A percentile compares a stretch with the other conserved stretches of the same genome.
Evolutionary conservation across 2,113 vertebrate species (phyloP).

Genomic region (Phocoena phocoena): DNA sequence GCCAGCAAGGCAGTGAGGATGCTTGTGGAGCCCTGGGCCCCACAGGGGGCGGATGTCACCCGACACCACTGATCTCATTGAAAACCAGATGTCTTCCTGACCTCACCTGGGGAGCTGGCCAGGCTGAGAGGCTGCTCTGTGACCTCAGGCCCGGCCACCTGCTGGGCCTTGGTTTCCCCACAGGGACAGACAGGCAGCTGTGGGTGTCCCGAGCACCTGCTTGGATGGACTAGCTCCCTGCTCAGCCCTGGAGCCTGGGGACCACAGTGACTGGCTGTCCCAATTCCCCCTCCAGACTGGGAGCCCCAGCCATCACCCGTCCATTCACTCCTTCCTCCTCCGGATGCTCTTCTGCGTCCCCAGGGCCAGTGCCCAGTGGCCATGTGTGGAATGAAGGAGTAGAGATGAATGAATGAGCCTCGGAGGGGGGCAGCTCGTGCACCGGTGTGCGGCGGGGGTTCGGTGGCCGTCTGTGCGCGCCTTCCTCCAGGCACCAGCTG

Average conservation of each 20-base stretch:
- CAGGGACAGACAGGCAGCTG: not conserved
- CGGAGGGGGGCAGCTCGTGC: too few relatives aligned
- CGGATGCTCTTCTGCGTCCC: not conserved
- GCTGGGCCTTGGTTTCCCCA: not conserved
- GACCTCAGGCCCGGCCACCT: not conserved
- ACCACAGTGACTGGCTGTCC: not conserved
- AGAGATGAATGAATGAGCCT: not conserved
- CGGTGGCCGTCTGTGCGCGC: not conserved
- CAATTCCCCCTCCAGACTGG: too few relatives aligned
- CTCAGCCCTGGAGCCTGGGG: not conserved
- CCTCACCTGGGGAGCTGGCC: not conserved
- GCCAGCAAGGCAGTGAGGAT: not conserved
- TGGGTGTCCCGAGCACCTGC: fast-evolving
- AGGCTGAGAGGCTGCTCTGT: not conserved
- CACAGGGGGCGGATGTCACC: not conserved
- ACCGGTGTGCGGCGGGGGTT: fast-evolving
- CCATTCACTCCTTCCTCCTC: not conserved
- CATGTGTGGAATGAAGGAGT: not conserved
- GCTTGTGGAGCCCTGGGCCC: not conserved
- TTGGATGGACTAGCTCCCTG: fast-evolving
- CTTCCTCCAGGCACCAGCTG: not conserved
- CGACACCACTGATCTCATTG: not conserved
- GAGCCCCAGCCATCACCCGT: fast-evolving
- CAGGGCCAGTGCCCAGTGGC: not conserved
- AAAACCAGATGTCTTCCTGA: not conserved